Evolutionary conservation across 2,888 invertebrate species (phyloP), one percentile per base, ranked within the genome.

Genomic region (Mythimna vitellina): DNA sequence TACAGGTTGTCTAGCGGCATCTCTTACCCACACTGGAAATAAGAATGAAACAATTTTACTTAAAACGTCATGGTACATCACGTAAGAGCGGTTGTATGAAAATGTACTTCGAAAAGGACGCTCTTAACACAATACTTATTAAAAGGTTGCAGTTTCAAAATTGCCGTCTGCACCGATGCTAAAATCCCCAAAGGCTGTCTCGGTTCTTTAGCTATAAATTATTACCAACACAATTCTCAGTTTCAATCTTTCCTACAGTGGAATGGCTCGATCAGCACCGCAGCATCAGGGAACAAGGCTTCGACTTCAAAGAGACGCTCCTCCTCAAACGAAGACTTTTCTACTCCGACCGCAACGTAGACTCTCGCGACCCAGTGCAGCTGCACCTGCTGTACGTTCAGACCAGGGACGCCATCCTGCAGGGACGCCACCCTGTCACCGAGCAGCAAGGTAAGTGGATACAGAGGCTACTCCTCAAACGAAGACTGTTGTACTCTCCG

Each of bases 341-440:
- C 97, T 99, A 99, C 96, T 99, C 99, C 1, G 99, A 99, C 96
- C 98, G 99, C 88, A 99, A 99, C 93, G 99, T 99, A 86, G 99
- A 99, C 96, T 97, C 98, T 4, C 96, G 99, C 63, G 99, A 99
- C 95, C 99, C 99, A 0, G 98, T 99, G 14, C 99, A 99, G 93
- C 96, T 99, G 80, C 99, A 99, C 94, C 96, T 99, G 88, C 97
- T 99, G 49, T 99, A 99, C 93, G 99, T 99, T 29, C 99, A 99
- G 97, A 99, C 99, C 25, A 97, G 99, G 84, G 99, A 99, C 94
- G 99, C 99, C 71, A 99, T 99, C 86, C 95, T 99, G 76, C 98
- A 99, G 89, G 99, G 99, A 7, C 98, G 98, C 7, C 99, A 99
- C 96, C 99, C 99, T 5, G 98, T 99, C 63, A 99, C 99, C 0